Evolutionary conservation across 2,113 vertebrate genomes (phyloP).

Genomic region (Tretioscincus oriximinensis): DNA sequence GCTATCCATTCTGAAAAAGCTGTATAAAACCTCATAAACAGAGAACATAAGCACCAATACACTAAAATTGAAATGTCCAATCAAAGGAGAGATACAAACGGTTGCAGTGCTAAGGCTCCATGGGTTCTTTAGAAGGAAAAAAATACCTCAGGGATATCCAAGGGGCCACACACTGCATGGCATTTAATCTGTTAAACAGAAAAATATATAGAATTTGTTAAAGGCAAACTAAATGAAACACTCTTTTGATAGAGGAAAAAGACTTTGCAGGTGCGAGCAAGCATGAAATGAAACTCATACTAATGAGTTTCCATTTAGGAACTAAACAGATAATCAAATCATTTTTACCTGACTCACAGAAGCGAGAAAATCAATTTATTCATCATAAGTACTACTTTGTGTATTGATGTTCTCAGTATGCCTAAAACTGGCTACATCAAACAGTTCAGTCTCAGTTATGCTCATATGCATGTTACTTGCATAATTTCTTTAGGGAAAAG

Average conservation of each 20-base stretch:
- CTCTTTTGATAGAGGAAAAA: slow-evolving; percentile 47
- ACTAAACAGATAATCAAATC: slow-evolving; percentile 72
- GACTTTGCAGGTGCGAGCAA: slow-evolving; percentile 66
- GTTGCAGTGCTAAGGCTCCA: slow-evolving; percentile 4
- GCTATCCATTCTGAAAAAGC: rapidly evolving
- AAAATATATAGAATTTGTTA: slow-evolving; percentile 36
- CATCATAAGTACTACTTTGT: slow-evolving; percentile 49
- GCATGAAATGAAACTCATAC: slow-evolving; percentile 71
- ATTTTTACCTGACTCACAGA: slow-evolving; percentile 52
- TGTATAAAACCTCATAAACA: not conserved
- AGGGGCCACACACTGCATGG: slow-evolving; percentile 27
- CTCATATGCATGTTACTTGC: slow-evolving; percentile 21
- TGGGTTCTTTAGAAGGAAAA: not conserved
- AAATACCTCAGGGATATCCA: slow-evolving; percentile 16
- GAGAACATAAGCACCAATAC: not conserved
- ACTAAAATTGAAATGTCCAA: not conserved
- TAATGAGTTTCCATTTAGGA: slow-evolving; percentile 71
- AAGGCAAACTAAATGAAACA: slow-evolving; percentile 47
- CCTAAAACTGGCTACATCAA: slow-evolving; percentile 43
- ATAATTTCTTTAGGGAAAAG: slow-evolving; percentile 11
- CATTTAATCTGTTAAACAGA: slow-evolving; percentile 28
- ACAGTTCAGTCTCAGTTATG: slow-evolving; percentile 33
- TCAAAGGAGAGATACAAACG: slow-evolving; percentile 7
- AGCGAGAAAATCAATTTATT: slow-evolving; percentile 68
- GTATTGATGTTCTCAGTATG: slow-evolving; percentile 44